A percentile compares a stretch with the other conserved stretches of the same genome.
phyloP scores from a whole-genome alignment of 2,888 invertebrate genomes.

The Hartigia nigra region DNA sequence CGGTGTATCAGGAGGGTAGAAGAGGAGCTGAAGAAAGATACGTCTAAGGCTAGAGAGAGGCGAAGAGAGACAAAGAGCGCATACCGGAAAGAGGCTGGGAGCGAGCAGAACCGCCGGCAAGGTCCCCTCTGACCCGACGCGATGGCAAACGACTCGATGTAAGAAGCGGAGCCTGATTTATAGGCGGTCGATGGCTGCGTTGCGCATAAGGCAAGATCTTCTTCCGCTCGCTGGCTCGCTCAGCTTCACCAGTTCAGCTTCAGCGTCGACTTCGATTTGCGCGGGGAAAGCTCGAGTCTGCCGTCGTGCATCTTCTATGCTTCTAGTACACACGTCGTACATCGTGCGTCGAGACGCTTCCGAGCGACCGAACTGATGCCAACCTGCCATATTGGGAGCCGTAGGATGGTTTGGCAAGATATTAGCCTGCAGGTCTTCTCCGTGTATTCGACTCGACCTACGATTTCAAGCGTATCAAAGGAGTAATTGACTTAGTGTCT shows the following conservation, averaged over 20 bases:
- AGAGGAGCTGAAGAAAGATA: slow-evolving; percentile 15
- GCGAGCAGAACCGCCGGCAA: slow-evolving; percentile 43
- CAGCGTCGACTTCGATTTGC: slow-evolving; percentile 15
- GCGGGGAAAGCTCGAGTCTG: slow-evolving; percentile 27
- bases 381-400: not conserved
- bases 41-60: not conserved
- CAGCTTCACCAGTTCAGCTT: not conserved
- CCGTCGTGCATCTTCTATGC: not conserved
- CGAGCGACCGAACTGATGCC: not conserved
- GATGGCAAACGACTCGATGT: slow-evolving; percentile 55
- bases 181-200: slow-evolving; percentile 33
- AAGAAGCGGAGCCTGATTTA: slow-evolving; percentile 61
- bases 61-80: slow-evolving; percentile 10
- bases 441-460: not conserved
- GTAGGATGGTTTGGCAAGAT: not conserved
- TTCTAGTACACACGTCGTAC: not conserved
- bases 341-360: not conserved
- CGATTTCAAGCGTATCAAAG: not conserved
- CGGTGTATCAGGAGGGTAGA: not conserved
- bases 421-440: not conserved
- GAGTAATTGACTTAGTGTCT: not conserved
- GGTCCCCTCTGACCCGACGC: slow-evolving; percentile 46
- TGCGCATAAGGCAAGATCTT: slow-evolving; percentile 45
- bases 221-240: slow-evolving; percentile 35
- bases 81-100: slow-evolving; percentile 28